Evolutionary conservation across 1,140 invertebrate species (phyloP).

Genomic region (Batillaria attramentaria): DNA sequence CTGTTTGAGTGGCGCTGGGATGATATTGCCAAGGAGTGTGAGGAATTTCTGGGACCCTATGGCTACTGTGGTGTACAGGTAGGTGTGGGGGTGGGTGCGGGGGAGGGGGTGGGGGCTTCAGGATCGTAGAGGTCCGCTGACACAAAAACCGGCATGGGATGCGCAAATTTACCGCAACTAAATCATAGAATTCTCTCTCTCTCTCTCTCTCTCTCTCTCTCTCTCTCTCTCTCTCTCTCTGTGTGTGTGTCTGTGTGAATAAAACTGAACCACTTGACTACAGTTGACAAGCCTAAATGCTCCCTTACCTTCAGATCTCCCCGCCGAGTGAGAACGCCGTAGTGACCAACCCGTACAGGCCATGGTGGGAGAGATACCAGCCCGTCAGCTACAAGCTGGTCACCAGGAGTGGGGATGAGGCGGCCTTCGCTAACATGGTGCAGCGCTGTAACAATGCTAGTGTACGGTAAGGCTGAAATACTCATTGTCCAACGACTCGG

Average conservation of each 20-base stretch:
- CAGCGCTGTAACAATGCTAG: conserved; percentile 81
- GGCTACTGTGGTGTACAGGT: conserved; percentile 71
- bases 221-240: too few relatives aligned
- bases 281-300: not conserved
- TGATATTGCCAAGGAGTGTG: conserved; percentile 84
- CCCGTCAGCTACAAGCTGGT: conserved; percentile 83
- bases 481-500: too few relatives aligned
- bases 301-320: conserved; percentile 50
- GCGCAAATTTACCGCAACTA: not conserved
- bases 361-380: conserved; percentile 89
- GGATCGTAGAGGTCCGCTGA: not conserved
- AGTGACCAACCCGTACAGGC: conserved; percentile 48
- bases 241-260: not conserved
- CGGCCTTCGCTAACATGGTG: conserved; percentile 83
- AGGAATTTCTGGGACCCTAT: conserved; percentile 81
- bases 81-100: not conserved
- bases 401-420: conserved; percentile 82
- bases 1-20: conserved; percentile 54
- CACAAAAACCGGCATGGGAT: not conserved
- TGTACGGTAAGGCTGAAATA: conserved; percentile 80
- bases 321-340: conserved; percentile 60
- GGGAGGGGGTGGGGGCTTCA: not conserved
- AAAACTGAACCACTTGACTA: not conserved
- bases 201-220: too few relatives aligned
- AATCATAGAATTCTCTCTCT: too few relatives aligned